Evolutionary conservation across 2,797 vertebrate species (phyloP), one percentile per base, ranked within the genome.

Genomic region (Tapirus indicus): DNA sequence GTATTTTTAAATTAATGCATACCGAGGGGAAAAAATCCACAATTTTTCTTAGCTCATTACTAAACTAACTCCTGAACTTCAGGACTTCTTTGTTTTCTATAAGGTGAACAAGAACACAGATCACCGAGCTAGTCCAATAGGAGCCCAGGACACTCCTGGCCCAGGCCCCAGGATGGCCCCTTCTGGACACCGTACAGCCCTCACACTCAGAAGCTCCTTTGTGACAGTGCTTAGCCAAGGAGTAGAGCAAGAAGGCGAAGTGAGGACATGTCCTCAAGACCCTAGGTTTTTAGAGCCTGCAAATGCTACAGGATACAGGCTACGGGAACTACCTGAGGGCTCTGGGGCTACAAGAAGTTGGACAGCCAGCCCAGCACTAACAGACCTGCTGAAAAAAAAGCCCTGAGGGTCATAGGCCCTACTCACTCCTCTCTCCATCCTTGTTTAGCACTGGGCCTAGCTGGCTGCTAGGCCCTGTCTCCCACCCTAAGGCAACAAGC

Each of bases 21-120:
- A 87, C 90, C 93, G 13, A 68, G 64, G 88, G 13, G 47, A 27
- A 62, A 93, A 96, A 97, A 92, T 88, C 88, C 49, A 90, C 91
- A 83, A 72, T 94, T 97, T 93, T 95, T 98, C 98, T 93, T 95
- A 69, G 95, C 27, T 98, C 89, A 82, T 97, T 97, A 97, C 60
- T 83, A 92, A 98, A 97, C 97, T 97, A 97, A 98, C 96, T 97
- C 32, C 90, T 94, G 44, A 83, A 75, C 64, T 96, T 88, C 66
- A 56, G 64, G 54, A 58, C 23, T 89, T 84, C 17, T 97, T 94
- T 83, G 35, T 68, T 79, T 94, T 72, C 35, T 74, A 41, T 64
- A 62, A 92, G 27, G 11, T 25, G 35, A 87, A 3, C 47, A 78
- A 69, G 27, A 83, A 83, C 27, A 56, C 47, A 58, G 52, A 41